phyloP scores from a whole-genome alignment of 2,113 vertebrate species.

The Ardeotis arabs region DNA sequence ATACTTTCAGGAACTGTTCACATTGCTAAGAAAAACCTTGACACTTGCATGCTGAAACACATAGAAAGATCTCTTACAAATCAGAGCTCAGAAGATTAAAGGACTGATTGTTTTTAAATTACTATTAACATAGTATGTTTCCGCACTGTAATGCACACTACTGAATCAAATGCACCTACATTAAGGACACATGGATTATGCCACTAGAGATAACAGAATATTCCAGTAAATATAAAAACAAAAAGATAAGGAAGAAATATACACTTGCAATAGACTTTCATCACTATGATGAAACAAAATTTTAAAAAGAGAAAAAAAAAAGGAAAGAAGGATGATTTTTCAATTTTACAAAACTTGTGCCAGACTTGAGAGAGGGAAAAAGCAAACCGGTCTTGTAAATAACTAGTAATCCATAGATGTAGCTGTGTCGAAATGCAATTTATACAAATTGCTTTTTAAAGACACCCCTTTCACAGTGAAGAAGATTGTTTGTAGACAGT shows the following conservation, averaged over 20 bases:
- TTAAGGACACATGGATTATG: background rate
- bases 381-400: background rate
- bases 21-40: background rate
- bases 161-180: background rate
- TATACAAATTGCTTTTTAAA: background rate
- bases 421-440: background rate
- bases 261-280: background rate
- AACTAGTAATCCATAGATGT: background rate
- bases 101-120: background rate
- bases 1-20: background rate
- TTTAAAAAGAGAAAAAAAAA: rapidly evolving
- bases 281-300: background rate
- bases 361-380: background rate
- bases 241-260: background rate
- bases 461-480: background rate
- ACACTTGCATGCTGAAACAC: background rate
- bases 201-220: background rate
- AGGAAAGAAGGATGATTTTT: background rate
- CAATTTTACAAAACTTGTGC: background rate
- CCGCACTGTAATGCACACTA: background rate
- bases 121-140: background rate
- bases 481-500: background rate
- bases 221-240: background rate
- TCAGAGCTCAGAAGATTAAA: background rate
- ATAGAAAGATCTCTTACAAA: background rate